A percentile compares a stretch with the other conserved stretches of the same genome.
phyloP scores from a whole-genome alignment of 1,140 invertebrate species.

The Drosophila saltans region DNA sequence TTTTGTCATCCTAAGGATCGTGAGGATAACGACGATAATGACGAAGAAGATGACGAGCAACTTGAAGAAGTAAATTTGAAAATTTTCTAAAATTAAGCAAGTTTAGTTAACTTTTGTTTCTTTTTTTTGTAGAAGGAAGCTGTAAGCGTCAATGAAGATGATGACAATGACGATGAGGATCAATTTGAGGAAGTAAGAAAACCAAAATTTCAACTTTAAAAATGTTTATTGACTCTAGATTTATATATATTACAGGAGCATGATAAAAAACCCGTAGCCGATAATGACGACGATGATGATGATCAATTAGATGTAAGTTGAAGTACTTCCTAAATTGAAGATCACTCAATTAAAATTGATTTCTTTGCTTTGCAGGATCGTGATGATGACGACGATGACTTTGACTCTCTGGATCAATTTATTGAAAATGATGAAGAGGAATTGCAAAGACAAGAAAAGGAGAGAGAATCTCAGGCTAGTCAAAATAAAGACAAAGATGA shows the following conservation, averaged over 20 bases:
- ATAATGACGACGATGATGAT: slow-evolving; percentile 37
- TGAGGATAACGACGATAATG: not conserved
- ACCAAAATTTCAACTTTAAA: not conserved
- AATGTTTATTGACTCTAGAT: too few relatives aligned
- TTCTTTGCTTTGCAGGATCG: not conserved
- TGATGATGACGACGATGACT: slow-evolving; percentile 52
- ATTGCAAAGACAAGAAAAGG: slow-evolving; percentile 40
- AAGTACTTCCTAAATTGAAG: too few relatives aligned
- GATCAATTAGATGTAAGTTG: not conserved
- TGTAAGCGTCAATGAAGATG: not conserved
- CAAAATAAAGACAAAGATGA: slow-evolving; percentile 30
- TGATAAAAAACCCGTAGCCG: slow-evolving; percentile 10
- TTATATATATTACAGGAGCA: not conserved
- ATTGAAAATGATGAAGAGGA: slow-evolving; percentile 81
- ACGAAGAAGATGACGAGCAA: not conserved
- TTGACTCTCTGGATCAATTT: slow-evolving; percentile 79
- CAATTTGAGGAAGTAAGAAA: slow-evolving; percentile 11
- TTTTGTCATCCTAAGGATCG: too few relatives aligned
- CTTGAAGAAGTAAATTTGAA: not conserved
- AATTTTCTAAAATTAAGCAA: not conserved
- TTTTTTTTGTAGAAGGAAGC: not conserved
- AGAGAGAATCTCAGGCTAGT: slow-evolving; percentile 31
- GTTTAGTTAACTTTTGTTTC: not conserved
- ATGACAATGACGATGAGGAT: not conserved
- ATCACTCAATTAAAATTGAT: not conserved